Conservation (phyloP, 2,888 invertebrate species). For the Willowsia nigromaculata region DNA sequence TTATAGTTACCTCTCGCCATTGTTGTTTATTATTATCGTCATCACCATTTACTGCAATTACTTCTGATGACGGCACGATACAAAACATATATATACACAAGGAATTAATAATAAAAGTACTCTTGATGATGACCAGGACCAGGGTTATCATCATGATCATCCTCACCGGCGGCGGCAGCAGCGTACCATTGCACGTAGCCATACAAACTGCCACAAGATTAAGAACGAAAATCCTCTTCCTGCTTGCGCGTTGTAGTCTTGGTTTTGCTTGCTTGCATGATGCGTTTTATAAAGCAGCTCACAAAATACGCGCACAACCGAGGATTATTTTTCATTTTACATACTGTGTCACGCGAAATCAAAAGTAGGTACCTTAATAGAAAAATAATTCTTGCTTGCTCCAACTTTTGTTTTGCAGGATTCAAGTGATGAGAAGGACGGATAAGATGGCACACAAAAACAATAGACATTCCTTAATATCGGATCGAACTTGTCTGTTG, state of each 20-base stretch:
- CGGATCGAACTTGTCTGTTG: background rate
- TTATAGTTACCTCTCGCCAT: background rate
- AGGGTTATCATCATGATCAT: constrained; percentile 43
- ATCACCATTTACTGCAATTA: constrained; percentile 31
- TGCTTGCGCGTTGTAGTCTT: background rate
- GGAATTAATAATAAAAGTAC: constrained; percentile 1
- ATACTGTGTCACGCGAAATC: constrained; percentile 41
- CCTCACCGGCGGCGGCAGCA: background rate
- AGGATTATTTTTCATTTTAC: constrained; percentile 36
- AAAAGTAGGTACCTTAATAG: constrained; percentile 3
- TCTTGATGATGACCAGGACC: constrained; percentile 23
- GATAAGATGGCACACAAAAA: background rate
- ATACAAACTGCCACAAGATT: background rate
- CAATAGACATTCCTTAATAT: constrained; percentile 12
- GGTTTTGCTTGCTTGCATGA: constrained; percentile 11
- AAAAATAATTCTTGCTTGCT: background rate
- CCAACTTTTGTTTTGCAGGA: background rate
- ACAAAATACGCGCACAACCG: background rate
- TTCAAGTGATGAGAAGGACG: background rate
- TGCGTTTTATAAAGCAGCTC: background rate
- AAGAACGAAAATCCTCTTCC: constrained; percentile 14
- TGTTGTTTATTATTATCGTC: constrained; percentile 33
- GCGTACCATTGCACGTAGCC: background rate
- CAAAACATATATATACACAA: background rate
- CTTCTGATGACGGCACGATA: constrained; percentile 19